phyloP scores from a whole-genome alignment of 2,888 invertebrate genomes.

The Callinectes sapidus region DNA sequence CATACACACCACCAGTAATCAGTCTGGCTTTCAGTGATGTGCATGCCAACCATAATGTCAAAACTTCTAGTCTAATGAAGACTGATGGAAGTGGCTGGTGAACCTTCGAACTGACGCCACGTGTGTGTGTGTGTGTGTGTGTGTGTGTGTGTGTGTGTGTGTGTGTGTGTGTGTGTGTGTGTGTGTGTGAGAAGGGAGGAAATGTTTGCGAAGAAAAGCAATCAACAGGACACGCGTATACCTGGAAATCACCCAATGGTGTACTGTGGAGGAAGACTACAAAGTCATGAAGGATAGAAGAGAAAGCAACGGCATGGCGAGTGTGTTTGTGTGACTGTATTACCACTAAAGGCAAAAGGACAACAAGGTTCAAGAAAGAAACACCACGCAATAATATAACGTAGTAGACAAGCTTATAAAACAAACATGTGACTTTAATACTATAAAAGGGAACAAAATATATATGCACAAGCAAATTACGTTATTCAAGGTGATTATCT shows the following conservation, averaged over 20 bases:
- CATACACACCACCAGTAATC: background rate
- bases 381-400: no score
- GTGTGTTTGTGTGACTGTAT: no score
- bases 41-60: background rate
- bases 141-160: slow-evolving; percentile 17
- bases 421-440: no score
- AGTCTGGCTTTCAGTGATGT: background rate
- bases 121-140: background rate
- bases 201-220: background rate
- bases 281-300: background rate
- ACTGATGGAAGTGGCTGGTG: background rate
- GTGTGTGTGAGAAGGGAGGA: background rate
- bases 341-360: no score
- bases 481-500: no score
- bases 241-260: background rate
- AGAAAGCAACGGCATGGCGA: background rate
- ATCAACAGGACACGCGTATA: background rate
- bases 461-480: no score
- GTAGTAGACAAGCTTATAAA: no score
- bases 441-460: no score
- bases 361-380: no score
- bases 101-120: background rate
- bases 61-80: background rate
- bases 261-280: background rate
- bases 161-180: slow-evolving; percentile 25